These are phyloP conservation scores for Metallyticus violacea DNA, from an alignment of 2,888 invertebrate genomes.

Conservation along the genomic window DNA sequence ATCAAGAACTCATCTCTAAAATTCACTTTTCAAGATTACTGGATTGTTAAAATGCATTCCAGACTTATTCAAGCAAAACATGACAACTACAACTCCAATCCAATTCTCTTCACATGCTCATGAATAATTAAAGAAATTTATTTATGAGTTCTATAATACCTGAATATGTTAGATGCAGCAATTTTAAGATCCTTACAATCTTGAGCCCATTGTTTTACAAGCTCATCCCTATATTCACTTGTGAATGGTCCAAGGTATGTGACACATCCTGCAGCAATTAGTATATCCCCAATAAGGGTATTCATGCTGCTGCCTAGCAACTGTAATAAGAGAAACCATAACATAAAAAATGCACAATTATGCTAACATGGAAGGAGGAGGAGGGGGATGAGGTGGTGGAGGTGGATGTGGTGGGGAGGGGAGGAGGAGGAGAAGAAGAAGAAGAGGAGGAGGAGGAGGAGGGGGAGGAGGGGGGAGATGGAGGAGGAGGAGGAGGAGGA, in stretches of 20 bases:
- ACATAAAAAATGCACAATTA: neutral
- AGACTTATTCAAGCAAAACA: too few species aligned
- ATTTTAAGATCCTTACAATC: constrained; percentile 65
- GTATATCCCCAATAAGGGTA: constrained; percentile 80
- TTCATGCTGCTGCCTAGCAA: constrained; percentile 63
- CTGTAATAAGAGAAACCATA: constrained; percentile 41
- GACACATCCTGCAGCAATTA: constrained; percentile 82
- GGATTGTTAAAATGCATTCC: too few species aligned
- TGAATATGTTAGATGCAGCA: constrained; percentile 67
- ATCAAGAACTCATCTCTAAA: too few species aligned
- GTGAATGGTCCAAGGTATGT: constrained; percentile 93
- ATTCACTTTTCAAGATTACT: too few species aligned
- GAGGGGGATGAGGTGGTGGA: too few species aligned
- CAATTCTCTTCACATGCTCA: too few species aligned
- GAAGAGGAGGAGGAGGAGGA: neutral
- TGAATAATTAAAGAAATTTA: neutral
- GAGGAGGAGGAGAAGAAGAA: neutral
- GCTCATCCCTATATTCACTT: constrained; percentile 62
- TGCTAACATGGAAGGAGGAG: neutral
- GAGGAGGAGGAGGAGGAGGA: neutral
- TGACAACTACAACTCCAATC: too few species aligned
- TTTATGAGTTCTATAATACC: constrained; percentile 44
- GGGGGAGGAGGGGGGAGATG: neutral
- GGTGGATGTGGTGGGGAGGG: neutral
- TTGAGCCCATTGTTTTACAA: constrained; percentile 66